Conservation (phyloP, 2,888 invertebrate species). For the Agrotis segetum region DNA sequence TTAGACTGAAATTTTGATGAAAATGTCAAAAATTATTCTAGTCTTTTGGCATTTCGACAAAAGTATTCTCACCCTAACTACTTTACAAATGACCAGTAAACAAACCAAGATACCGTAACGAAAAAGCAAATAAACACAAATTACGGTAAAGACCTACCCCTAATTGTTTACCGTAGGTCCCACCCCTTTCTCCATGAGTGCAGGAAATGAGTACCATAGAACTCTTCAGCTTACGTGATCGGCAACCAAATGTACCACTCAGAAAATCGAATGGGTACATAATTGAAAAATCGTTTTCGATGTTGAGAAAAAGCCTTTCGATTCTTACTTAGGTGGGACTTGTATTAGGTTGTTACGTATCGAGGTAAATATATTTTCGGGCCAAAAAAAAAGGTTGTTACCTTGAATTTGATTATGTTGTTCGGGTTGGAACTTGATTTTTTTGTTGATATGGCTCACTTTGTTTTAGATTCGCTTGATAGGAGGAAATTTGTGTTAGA, state of each 20-base stretch:
- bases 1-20: too few species aligned
- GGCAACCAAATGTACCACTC: slow-evolving; percentile 60
- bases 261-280: slow-evolving; percentile 59
- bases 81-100: not conserved
- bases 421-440: slow-evolving; percentile 20
- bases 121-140: slow-evolving; percentile 45
- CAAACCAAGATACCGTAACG: not conserved
- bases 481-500: not conserved
- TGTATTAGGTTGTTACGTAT: slow-evolving; percentile 16
- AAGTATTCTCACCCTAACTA: not conserved
- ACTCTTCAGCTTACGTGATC: slow-evolving; percentile 65
- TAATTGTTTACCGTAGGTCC: slow-evolving; percentile 61
- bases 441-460: not conserved
- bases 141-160: slow-evolving; percentile 47
- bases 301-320: slow-evolving; percentile 54
- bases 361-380: slow-evolving; percentile 36
- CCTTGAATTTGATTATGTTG: slow-evolving; percentile 30
- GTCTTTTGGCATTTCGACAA: too few species aligned
- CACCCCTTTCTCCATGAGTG: slow-evolving; percentile 61
- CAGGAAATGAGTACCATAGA: slow-evolving; percentile 66
- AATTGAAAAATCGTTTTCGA: slow-evolving; percentile 70
- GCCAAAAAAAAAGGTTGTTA: slow-evolving; percentile 20
- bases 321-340: slow-evolving; percentile 26
- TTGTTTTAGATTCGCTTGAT: not conserved
- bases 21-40: too few species aligned